phyloP scores from a whole-genome alignment of 2,797 vertebrate species.

The Malurus splendens region DNA sequence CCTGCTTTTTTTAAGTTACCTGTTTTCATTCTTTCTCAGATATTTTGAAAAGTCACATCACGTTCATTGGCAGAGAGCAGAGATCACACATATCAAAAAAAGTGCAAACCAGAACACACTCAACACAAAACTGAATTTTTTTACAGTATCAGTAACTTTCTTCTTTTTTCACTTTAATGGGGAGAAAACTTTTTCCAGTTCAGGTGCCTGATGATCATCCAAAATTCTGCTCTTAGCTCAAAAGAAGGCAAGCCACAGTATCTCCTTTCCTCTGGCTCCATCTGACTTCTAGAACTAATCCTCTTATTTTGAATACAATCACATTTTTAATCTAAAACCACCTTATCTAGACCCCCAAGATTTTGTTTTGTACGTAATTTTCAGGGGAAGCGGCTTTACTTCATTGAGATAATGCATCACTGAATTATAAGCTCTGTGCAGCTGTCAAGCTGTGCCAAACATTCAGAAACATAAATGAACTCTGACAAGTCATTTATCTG shows the following conservation, averaged over 20 bases:
- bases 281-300: slow-evolving; percentile 45
- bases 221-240: not conserved
- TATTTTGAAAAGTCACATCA: not conserved
- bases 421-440: slow-evolving; percentile 57
- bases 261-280: slow-evolving; percentile 29
- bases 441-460: slow-evolving; percentile 63
- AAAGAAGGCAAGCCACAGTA: not conserved
- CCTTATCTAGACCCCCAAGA: slow-evolving; percentile 34
- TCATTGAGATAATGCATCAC: slow-evolving; percentile 50
- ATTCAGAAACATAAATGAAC: slow-evolving; percentile 67
- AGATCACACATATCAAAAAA: not conserved
- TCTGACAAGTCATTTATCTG: slow-evolving; percentile 65
- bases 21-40: not conserved
- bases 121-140: not conserved
- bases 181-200: not conserved
- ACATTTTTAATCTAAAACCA: slow-evolving; percentile 50
- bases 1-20: not conserved
- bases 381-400: slow-evolving; percentile 46
- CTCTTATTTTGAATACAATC: slow-evolving; percentile 35
- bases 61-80: not conserved
- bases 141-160: not conserved
- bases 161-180: not conserved
- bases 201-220: not conserved
- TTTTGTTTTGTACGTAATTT: slow-evolving; percentile 51
- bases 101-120: not conserved